These are phyloP conservation scores for Eriosoma lanigerum DNA, from an alignment of 1,140 invertebrate genomes.

Conservation along the genomic window DNA sequence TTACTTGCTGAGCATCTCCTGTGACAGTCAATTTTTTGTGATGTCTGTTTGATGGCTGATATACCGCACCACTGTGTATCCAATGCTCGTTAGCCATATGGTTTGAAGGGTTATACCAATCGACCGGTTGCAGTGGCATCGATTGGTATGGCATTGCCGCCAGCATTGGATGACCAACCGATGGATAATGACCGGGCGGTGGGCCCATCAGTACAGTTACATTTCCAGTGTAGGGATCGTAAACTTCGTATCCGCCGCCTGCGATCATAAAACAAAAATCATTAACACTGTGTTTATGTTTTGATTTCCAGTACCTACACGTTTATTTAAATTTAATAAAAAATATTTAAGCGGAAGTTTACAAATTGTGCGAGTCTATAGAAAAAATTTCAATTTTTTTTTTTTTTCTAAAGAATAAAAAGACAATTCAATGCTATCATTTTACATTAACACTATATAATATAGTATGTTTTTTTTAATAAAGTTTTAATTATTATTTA, in stretches of 20 bases:
- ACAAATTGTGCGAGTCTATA: no score
- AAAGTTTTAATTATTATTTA: no score
- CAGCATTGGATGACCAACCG: slow-evolving; percentile 52
- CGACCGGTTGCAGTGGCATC: slow-evolving; percentile 56
- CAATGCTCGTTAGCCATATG: slow-evolving; percentile 16
- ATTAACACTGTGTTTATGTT: neutral
- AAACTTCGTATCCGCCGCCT: slow-evolving; percentile 56
- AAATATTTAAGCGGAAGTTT: no score
- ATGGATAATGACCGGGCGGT: slow-evolving; percentile 47
- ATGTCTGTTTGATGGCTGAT: slow-evolving; percentile 3
- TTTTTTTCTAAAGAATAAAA: no score
- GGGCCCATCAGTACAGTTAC: slow-evolving; percentile 55
- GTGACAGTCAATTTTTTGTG: slow-evolving; percentile 1
- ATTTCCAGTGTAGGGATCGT: slow-evolving; percentile 56
- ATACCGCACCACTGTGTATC: slow-evolving; percentile 20
- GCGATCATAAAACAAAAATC: neutral
- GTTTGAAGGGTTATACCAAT: slow-evolving; percentile 57
- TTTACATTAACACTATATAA: no score
- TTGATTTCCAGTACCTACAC: no score
- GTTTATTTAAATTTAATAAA: no score
- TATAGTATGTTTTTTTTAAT: no score
- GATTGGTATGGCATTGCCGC: slow-evolving; percentile 56
- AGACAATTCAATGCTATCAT: no score
- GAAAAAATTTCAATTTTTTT: no score
- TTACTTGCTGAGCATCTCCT: slow-evolving; percentile 12